A percentile compares a stretch with the other conserved stretches of the same genome.
Evolutionary conservation across 2,888 invertebrate genomes (phyloP).

Genomic region (Neelides folsomi): DNA sequence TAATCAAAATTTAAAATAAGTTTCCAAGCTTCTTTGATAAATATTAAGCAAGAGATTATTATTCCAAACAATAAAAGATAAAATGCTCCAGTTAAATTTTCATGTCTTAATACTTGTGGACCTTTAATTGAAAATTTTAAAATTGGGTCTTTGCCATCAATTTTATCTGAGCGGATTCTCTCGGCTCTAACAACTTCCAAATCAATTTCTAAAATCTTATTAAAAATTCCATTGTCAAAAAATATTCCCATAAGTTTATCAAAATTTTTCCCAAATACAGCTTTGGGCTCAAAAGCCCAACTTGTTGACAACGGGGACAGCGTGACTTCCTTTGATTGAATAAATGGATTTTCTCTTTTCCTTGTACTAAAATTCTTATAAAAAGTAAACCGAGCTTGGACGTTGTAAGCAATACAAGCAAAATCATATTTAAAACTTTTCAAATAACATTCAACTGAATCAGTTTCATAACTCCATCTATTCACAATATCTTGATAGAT

Average conservation of each 20-base stretch:
- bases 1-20: no score
- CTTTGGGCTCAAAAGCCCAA: conserved; percentile 1
- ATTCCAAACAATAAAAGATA: not conserved
- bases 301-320: conserved; percentile 7
- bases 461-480: conserved; percentile 3
- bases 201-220: conserved; percentile 5
- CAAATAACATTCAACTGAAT: conserved; percentile 12
- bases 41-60: not conserved
- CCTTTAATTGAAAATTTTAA: not conserved
- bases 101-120: not conserved
- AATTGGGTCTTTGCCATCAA: not conserved
- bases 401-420: conserved; percentile 15
- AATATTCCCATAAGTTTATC: conserved; percentile 2
- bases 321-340: conserved; percentile 9
- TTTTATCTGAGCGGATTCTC: not conserved
- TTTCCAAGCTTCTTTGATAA: no score
- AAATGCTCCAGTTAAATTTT: conserved; percentile 4
- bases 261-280: conserved; percentile 3
- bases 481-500: conserved; percentile 7
- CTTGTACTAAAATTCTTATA: conserved; percentile 8
- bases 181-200: not conserved
- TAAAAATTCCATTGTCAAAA: conserved; percentile 5
- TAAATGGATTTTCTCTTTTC: conserved; percentile 7
- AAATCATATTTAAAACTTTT: conserved; percentile 5
- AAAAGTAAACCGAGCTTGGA: conserved; percentile 8